These are phyloP conservation scores for Phodopus roborovskii DNA, from an alignment of 2,113 vertebrate species.

Conservation along the genomic window DNA sequence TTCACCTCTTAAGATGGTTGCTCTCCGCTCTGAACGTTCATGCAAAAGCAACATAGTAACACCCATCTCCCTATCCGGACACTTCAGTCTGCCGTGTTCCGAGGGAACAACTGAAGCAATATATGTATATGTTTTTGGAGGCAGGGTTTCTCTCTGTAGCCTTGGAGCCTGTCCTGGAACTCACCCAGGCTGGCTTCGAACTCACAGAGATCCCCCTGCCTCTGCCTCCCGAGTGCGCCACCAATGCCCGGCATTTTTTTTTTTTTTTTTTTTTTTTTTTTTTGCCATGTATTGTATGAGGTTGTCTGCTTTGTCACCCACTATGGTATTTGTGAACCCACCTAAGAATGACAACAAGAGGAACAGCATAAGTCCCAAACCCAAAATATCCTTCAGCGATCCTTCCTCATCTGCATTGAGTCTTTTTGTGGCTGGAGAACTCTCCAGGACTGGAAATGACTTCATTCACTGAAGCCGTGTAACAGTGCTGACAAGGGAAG, in stretches of 20 bases:
- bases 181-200: too few species aligned
- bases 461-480: not conserved
- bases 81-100: not conserved
- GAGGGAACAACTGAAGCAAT: rapidly evolving
- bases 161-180: too few species aligned
- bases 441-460: not conserved
- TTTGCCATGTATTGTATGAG: too few species aligned
- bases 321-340: not conserved
- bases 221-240: too few species aligned
- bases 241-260: too few species aligned
- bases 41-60: not conserved
- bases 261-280: not conserved
- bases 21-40: not conserved
- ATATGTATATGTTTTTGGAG: too few species aligned
- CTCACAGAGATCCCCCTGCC: too few species aligned
- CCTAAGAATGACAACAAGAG: not conserved
- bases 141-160: too few species aligned
- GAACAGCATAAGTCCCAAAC: not conserved
- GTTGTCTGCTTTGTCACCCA: not conserved
- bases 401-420: not conserved
- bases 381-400: not conserved
- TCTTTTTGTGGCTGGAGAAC: not conserved
- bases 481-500: not conserved
- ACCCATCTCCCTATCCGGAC: not conserved
- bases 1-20: not conserved